Conservation (phyloP, 2,113 vertebrate species). For the Prinia subflava region DNA sequence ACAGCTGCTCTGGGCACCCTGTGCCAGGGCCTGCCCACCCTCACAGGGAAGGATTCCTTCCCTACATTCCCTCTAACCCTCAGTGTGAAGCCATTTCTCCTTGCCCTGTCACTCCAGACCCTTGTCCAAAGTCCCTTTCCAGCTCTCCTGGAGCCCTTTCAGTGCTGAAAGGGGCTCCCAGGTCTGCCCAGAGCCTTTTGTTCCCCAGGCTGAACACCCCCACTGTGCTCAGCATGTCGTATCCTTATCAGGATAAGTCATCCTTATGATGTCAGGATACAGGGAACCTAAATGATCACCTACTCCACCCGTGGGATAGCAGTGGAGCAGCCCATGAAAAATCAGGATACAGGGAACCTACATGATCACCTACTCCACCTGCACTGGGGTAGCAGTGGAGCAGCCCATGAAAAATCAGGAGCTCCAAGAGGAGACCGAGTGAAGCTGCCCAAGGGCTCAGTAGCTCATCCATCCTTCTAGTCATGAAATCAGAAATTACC, state of each 20-base stretch:
- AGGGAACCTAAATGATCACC: too few species aligned
- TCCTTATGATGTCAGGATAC: too few species aligned
- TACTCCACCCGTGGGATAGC: too few species aligned
- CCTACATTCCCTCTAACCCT: not conserved
- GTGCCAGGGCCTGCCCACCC: not conserved
- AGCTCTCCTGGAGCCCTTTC: not conserved
- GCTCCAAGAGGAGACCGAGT: not conserved
- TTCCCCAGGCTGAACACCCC: too few species aligned
- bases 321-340: too few species aligned
- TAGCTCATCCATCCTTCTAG: not conserved
- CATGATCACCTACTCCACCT: fast-evolving
- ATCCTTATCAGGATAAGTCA: too few species aligned
- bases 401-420: not conserved
- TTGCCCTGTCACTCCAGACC: not conserved
- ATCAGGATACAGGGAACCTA: not conserved
- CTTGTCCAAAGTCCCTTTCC: not conserved
- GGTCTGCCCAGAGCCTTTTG: not conserved
- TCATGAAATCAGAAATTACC: not conserved
- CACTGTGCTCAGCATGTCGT: not conserved
- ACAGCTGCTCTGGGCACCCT: not conserved
- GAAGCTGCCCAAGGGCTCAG: not conserved
- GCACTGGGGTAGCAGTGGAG: not conserved
- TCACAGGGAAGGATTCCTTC: not conserved
- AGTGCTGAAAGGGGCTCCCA: not conserved
- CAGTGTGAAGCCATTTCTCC: not conserved